Evolutionary conservation across 2,797 vertebrate genomes (phyloP).

Genomic region (Ctenopoma multispine): DNA sequence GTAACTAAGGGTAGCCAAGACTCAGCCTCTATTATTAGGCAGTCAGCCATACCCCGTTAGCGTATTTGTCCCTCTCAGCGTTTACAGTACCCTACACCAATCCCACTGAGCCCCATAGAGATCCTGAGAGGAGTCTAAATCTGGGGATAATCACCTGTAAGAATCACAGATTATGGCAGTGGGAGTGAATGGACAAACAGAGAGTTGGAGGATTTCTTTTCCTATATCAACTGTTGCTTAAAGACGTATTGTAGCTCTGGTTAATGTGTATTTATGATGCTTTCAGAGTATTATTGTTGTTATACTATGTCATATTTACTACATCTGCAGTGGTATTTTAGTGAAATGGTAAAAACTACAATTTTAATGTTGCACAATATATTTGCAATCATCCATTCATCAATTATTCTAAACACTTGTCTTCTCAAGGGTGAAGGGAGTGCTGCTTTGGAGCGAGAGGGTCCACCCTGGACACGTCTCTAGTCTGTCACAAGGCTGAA

Average conservation of each 20-base stretch:
- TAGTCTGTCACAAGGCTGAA: too few relatives aligned
- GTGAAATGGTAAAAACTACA: not conserved
- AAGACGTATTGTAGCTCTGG: slow-evolving; percentile 10
- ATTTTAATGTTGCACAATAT: too few relatives aligned
- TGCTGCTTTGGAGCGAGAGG: too few relatives aligned
- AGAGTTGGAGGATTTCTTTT: slow-evolving; percentile 32
- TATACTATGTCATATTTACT: not conserved
- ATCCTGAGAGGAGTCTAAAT: slow-evolving; percentile 61
- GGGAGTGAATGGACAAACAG: slow-evolving; percentile 49
- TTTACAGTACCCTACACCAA: slow-evolving; percentile 31
- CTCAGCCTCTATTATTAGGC: slow-evolving; percentile 68
- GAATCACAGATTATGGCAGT: slow-evolving; percentile 65
- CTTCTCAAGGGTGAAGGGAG: too few relatives aligned
- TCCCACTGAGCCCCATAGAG: slow-evolving; percentile 38
- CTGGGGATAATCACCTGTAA: slow-evolving; percentile 73
- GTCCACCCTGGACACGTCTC: too few relatives aligned
- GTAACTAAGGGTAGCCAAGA: slow-evolving; percentile 47
- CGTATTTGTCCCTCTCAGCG: slow-evolving; percentile 29
- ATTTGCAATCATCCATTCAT: too few relatives aligned
- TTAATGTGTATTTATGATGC: not conserved
- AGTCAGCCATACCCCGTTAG: slow-evolving; percentile 37
- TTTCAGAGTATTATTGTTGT: not conserved
- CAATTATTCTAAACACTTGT: too few relatives aligned
- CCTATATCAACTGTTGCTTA: slow-evolving; percentile 36
- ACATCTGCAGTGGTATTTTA: not conserved